A percentile compares a stretch with the other conserved stretches of the same genome.
Conservation (phyloP, 2,113 vertebrate species). For the Podarcis raffonei region DNA sequence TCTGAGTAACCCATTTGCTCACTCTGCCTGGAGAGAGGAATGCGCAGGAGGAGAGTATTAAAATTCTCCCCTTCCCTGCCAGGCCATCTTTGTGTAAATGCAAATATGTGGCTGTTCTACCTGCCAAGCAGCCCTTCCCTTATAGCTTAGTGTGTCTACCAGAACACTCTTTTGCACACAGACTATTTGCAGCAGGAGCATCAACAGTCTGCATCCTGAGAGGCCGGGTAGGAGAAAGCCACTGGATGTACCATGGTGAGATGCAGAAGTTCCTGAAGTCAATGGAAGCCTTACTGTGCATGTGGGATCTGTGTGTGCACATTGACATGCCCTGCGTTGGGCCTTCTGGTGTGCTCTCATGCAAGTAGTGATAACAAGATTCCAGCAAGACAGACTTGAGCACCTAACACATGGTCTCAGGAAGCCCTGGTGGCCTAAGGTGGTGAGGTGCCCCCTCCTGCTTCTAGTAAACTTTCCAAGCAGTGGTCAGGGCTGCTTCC, state of each 20-base stretch:
- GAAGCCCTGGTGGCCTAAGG: no score
- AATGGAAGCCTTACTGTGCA: background rate
- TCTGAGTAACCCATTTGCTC: background rate
- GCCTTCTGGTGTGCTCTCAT: background rate
- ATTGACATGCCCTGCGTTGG: background rate
- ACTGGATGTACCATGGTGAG: background rate
- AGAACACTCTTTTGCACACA: background rate
- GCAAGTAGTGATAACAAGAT: background rate
- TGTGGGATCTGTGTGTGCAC: background rate
- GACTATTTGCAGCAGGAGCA: background rate
- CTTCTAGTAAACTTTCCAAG: no score
- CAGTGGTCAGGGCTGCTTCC: background rate
- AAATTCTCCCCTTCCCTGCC: background rate
- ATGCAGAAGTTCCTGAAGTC: background rate
- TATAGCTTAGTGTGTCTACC: background rate
- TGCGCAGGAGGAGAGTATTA: background rate
- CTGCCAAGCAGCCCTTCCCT: background rate
- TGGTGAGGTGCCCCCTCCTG: no score
- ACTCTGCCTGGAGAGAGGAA: background rate
- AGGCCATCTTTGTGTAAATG: background rate
- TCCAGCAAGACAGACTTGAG: background rate
- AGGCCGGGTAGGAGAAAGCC: background rate
- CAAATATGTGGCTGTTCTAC: background rate
- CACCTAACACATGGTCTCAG: background rate
- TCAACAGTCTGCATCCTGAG: background rate